Base-by-base conservation (phyloP, 2,888 invertebrate genomes). In the Ernsta delagoae region DNA sequence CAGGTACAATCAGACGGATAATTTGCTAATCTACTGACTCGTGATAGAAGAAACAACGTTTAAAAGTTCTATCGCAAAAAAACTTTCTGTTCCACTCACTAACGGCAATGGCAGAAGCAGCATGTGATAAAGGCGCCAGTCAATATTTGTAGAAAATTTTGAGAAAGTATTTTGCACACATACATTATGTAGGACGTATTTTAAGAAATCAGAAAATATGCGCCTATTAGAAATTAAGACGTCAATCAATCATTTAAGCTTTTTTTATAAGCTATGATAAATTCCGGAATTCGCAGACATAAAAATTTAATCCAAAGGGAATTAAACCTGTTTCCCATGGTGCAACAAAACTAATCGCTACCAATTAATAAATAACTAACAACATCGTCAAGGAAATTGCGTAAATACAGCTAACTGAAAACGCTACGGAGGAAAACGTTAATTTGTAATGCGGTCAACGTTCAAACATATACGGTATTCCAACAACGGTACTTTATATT, bases 401-500 rank as follows among this genome's bases (percentile, higher is more conserved):
- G 76, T 72, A 80, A 81, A 83, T 79, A 78, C 70, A 71, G 73
- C 71, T 74, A 79, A 73, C 75, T 77, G 77, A 78, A 80, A 79
- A 79, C 77, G 72, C 75, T 72, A 83, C 79, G 72, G 78, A 82
- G 78, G 81, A 79, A 83, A 85, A 81, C 78, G 81, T 82, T 81
- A 83, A 83, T 85, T 82, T 77, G 79, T 83, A 85, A 82, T 79
- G 81, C 85, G 84, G 87, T 84, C 86, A 84, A 86, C 82, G 81
- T 83, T 83, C 83, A 84, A 79, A 74, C 81, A 77, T 79, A 81
- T 86, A 86, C 84, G 84, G 85, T 86, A 87, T 86, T 82, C 79
- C 79, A 73, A 83, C 82, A 90, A 89, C 90, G 89, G 87, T 87
- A 82, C 84, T 88, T 87, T 90, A 86, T 85, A 87, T 89, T 89